Percentiles rank a stretch among this genome's conserved stretches.
These are phyloP conservation scores for Myotis yumanensis DNA, from an alignment of 2,113 vertebrate species.

Conservation along the genomic window DNA sequence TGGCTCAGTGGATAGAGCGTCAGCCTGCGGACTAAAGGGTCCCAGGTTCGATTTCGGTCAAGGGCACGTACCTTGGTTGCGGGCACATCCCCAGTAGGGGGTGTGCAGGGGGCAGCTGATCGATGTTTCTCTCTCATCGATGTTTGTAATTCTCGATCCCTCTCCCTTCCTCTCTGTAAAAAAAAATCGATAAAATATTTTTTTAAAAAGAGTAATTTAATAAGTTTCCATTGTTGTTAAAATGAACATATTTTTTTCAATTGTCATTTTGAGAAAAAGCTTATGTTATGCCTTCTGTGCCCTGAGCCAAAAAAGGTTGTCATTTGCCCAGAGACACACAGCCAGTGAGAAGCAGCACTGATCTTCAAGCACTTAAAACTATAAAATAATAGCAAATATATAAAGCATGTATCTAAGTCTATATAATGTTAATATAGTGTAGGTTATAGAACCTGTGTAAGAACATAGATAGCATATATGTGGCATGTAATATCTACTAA, in stretches of 20 bases:
- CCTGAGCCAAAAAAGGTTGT: neutral
- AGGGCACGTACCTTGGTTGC: too few relatives aligned
- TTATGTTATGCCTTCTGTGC: neutral
- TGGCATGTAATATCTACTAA: neutral
- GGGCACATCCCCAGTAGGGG: too few relatives aligned
- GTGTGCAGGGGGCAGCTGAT: too few relatives aligned
- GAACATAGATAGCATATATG: neutral
- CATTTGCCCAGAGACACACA: neutral
- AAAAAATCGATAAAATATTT: too few relatives aligned
- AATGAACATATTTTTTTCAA: neutral
- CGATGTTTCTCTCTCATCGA: too few relatives aligned
- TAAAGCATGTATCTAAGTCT: neutral
- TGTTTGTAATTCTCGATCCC: too few relatives aligned
- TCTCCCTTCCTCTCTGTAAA: too few relatives aligned
- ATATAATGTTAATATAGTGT: neutral
- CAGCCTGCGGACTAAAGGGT: too few relatives aligned
- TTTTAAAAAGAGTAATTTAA: too few relatives aligned
- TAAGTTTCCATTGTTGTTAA: neutral
- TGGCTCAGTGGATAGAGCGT: too few relatives aligned
- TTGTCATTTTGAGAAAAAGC: neutral
- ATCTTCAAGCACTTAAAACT: neutral
- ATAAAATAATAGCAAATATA: neutral
- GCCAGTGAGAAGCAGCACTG: neutral
- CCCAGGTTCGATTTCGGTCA: too few relatives aligned
- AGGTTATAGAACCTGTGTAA: neutral